These are phyloP conservation scores for Bombus sibiricus DNA, from an alignment of 1,140 invertebrate genomes.

Conservation along the genomic window DNA sequence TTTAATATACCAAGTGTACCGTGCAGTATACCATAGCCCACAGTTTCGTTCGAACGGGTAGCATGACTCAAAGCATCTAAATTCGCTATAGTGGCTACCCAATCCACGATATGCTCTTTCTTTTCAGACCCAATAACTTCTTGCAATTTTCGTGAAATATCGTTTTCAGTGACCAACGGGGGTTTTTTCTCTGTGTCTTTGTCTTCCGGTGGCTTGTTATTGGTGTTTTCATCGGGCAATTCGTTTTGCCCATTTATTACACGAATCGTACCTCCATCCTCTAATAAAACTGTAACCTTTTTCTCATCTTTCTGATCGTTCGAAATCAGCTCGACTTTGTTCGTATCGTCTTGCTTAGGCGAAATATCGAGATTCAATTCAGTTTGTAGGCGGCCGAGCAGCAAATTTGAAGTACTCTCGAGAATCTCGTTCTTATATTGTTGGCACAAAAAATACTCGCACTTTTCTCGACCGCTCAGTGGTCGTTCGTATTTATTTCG, in stretches of 20 bases:
- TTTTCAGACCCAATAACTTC: conserved; percentile 59
- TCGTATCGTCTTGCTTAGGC: conserved; percentile 1
- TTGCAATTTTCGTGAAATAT: not conserved
- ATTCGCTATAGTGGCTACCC: conserved; percentile 64
- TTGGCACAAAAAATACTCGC: conserved; percentile 72
- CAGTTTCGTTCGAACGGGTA: conserved; percentile 68
- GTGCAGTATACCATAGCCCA: conserved; percentile 69
- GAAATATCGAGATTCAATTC: conserved; percentile 26
- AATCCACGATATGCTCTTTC: conserved; percentile 67
- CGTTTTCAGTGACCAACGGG: conserved; percentile 12
- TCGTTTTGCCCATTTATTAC: not conserved
- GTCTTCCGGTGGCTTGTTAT: not conserved
- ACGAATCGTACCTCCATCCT: conserved; percentile 32
- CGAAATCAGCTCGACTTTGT: not conserved
- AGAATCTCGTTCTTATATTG: conserved; percentile 68
- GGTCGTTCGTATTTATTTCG: conserved; percentile 51
- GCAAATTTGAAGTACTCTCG: conserved; percentile 36
- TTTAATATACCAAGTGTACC: conserved; percentile 76
- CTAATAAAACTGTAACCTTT: not conserved
- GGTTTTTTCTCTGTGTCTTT: not conserved
- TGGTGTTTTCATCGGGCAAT: not conserved
- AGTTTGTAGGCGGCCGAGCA: conserved; percentile 9
- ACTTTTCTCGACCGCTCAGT: conserved; percentile 69
- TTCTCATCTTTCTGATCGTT: not conserved
- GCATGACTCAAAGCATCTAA: conserved; percentile 65